phyloP scores from a whole-genome alignment of 2,113 vertebrate genomes.

The Emydura subglobosa region DNA sequence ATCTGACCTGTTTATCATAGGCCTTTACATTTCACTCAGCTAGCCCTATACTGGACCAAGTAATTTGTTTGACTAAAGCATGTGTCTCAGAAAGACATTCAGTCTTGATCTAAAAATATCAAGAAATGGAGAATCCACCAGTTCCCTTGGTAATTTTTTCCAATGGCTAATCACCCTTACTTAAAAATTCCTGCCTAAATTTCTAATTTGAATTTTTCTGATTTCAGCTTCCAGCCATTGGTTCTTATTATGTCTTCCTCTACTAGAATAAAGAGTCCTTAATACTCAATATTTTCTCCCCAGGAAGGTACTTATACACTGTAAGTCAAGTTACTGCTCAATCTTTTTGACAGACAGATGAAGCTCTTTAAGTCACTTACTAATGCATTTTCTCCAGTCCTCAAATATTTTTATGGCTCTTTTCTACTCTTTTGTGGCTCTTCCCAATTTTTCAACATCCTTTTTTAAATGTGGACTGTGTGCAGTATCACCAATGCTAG shows the following conservation, averaged over 20 bases:
- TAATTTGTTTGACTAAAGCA: too few species aligned
- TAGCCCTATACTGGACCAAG: too few species aligned
- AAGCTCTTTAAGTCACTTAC: not conserved
- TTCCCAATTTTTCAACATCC: not conserved
- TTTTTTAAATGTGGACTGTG: not conserved
- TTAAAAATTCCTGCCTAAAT: not conserved
- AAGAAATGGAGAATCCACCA: too few species aligned
- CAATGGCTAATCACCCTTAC: too few species aligned
- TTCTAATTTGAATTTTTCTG: not conserved
- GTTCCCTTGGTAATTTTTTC: too few species aligned
- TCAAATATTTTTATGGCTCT: not conserved
- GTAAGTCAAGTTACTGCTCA: not conserved
- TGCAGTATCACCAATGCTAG: not conserved
- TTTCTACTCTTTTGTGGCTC: too few species aligned
- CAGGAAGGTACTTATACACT: not conserved
- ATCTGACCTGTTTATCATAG: too few species aligned
- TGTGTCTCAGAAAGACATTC: too few species aligned
- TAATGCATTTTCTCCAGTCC: not conserved
- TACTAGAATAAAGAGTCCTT: not conserved
- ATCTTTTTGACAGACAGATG: not conserved
- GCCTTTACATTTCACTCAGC: too few species aligned
- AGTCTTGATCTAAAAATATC: too few species aligned
- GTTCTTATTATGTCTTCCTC: not conserved
- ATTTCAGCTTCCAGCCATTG: too few species aligned
- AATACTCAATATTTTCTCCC: not conserved